These are phyloP conservation scores for Lophura nycthemera DNA, from an alignment of 2,113 vertebrate genomes.

Conservation along the genomic window DNA sequence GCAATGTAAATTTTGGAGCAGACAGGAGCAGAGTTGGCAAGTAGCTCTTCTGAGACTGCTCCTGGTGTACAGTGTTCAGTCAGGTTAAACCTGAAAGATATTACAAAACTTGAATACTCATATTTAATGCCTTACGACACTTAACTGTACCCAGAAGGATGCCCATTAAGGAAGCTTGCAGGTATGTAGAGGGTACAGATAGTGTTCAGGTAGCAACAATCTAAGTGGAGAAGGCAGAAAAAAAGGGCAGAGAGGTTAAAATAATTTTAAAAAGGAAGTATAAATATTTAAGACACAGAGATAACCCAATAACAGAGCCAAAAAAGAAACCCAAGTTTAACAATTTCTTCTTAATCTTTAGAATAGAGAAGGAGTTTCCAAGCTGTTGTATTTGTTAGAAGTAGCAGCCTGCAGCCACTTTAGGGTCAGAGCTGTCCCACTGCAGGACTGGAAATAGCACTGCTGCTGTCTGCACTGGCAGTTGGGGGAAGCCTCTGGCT, in stretches of 20 bases:
- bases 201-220: background rate
- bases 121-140: background rate
- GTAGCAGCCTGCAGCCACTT: background rate
- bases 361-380: background rate
- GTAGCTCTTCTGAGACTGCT: background rate
- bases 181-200: background rate
- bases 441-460: background rate
- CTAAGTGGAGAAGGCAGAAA: background rate
- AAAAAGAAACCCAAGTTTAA: background rate
- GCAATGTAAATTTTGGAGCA: conserved; percentile 17
- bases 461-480: background rate
- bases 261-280: background rate
- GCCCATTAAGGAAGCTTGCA: background rate
- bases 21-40: background rate
- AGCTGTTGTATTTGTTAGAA: background rate
- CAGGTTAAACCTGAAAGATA: background rate
- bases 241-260: background rate
- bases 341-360: background rate
- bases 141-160: background rate
- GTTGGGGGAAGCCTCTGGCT: background rate
- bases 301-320: background rate
- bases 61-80: background rate
- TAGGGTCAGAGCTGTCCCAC: background rate
- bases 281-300: background rate
- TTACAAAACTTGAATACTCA: background rate